Conservation (phyloP, 1,140 invertebrate species). For the Drosophila insularis region DNA sequence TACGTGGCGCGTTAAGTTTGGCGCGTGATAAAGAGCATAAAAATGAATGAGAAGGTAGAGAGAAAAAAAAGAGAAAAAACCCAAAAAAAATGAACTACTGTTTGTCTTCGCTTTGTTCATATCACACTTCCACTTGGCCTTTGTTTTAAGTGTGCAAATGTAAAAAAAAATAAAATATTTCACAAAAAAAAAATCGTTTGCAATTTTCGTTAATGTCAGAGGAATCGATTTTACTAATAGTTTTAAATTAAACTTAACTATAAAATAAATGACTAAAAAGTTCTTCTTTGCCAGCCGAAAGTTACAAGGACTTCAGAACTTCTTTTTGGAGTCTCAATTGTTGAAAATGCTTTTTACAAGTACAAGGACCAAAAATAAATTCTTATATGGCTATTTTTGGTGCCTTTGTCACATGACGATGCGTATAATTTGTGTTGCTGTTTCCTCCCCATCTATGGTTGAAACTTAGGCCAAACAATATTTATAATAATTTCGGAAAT, state of each 20-base stretch:
- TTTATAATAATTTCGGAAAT: constrained; percentile 67
- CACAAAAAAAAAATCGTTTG: too few relatives aligned
- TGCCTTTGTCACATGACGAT: constrained; percentile 26
- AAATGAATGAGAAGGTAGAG: constrained; percentile 24
- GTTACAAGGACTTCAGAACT: too few relatives aligned
- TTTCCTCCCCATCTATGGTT: not conserved
- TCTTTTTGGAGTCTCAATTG: too few relatives aligned
- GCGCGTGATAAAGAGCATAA: constrained; percentile 67
- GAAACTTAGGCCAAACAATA: constrained; percentile 47
- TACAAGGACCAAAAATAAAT: not conserved
- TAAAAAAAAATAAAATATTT: not conserved
- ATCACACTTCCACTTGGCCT: constrained; percentile 13
- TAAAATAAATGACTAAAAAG: too few relatives aligned
- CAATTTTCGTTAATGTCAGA: too few relatives aligned
- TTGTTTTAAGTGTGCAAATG: constrained; percentile 38
- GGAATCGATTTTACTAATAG: too few relatives aligned
- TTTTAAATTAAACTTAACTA: too few relatives aligned
- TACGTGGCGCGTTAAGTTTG: constrained; percentile 47
- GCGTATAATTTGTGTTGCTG: constrained; percentile 11
- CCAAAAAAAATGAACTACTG: constrained; percentile 27
- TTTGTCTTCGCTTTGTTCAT: constrained; percentile 53
- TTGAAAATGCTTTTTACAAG: too few relatives aligned
- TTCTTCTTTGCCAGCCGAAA: too few relatives aligned
- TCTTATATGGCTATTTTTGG: constrained; percentile 11
- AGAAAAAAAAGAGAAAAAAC: too few relatives aligned